A percentile compares a stretch with the other conserved stretches of the same genome.
These are phyloP conservation scores for Plemyria rubiginata DNA, from an alignment of 2,888 invertebrate genomes.

Conservation along the genomic window DNA sequence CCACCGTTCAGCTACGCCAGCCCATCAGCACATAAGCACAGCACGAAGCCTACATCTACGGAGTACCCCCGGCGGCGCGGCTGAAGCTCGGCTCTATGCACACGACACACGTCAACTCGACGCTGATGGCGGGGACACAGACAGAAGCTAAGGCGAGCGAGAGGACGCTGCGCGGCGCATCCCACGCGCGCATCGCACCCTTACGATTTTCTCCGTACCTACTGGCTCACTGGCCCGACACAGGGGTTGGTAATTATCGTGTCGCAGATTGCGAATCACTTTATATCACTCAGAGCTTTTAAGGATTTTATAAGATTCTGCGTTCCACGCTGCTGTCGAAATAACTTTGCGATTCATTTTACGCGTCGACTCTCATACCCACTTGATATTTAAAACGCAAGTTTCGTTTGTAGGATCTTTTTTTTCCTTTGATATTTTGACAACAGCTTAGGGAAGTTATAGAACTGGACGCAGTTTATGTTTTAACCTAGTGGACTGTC, in stretches of 20 bases:
- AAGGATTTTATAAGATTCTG: conserved; percentile 20
- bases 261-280: conserved; percentile 34
- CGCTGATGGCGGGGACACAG: conserved; percentile 75
- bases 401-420: background rate
- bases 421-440: background rate
- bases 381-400: background rate
- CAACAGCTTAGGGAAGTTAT: background rate
- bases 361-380: conserved; percentile 7
- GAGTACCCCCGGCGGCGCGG: conserved; percentile 60
- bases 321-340: conserved; percentile 17
- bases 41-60: conserved; percentile 61
- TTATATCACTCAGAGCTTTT: conserved; percentile 24
- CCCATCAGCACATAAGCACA: conserved; percentile 72
- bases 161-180: conserved; percentile 82
- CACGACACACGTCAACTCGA: conserved; percentile 64
- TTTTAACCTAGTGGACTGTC: background rate
- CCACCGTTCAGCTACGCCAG: conserved; percentile 78
- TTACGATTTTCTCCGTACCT: conserved; percentile 48
- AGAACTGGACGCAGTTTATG: background rate
- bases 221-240: conserved; percentile 26
- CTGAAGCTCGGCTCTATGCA: conserved; percentile 37
- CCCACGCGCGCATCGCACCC: conserved; percentile 76
- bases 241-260: conserved; percentile 29
- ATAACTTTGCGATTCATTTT: conserved; percentile 20
- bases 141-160: conserved; percentile 59